A percentile compares a stretch with the other conserved stretches of the same genome.
Evolutionary conservation across 2,888 invertebrate genomes (phyloP).

Genomic region (Orthosia cruda): DNA sequence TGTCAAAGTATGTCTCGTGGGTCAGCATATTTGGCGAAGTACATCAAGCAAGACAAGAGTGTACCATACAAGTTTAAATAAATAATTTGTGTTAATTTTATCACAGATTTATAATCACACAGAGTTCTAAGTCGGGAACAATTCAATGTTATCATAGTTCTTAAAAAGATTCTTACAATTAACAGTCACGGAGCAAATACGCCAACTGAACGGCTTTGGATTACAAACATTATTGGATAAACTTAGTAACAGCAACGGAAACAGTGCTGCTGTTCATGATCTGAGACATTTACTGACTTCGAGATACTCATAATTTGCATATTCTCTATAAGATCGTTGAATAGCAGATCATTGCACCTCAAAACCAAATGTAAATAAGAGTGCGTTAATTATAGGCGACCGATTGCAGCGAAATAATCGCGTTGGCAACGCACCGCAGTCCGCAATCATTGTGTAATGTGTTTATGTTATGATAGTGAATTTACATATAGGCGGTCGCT

Average conservation of each 20-base stretch:
- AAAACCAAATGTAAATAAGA: not conserved
- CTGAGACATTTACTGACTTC: no score
- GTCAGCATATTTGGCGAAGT: conserved; percentile 11
- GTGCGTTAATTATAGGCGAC: not conserved
- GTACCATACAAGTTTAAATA: conserved; percentile 14
- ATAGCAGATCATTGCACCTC: no score
- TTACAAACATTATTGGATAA: not conserved
- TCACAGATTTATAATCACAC: no score
- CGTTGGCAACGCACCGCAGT: not conserved
- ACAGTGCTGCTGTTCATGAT: not conserved
- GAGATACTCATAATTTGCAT: no score
- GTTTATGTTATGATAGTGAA: not conserved
- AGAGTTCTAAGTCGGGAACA: not conserved
- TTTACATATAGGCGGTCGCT: not conserved
- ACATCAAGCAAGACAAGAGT: conserved; percentile 1
- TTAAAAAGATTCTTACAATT: no score
- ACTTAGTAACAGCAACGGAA: not conserved
- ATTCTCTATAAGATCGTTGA: no score
- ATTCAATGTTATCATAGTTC: not conserved
- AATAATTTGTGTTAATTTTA: conserved; percentile 30
- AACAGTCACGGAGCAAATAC: no score
- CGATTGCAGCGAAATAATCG: not conserved
- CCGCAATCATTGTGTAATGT: not conserved
- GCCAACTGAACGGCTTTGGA: no score
- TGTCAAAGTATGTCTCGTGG: no score